phyloP scores from a whole-genome alignment of 2,888 invertebrate species.

The Cryptophagus acutangulus region DNA sequence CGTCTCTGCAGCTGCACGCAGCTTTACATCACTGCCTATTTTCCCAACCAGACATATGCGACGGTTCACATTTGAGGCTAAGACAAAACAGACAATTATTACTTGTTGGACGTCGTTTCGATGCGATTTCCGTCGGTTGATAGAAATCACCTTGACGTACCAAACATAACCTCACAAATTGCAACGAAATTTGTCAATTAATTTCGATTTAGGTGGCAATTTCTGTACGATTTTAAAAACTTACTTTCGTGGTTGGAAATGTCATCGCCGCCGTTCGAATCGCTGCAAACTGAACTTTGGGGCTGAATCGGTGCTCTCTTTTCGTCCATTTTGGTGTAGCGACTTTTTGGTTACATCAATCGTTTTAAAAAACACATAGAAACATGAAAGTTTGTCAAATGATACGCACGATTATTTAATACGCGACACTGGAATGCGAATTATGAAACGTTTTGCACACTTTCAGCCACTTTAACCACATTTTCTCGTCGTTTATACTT shows the following conservation, averaged over 20 bases:
- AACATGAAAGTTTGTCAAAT: constrained; percentile 12
- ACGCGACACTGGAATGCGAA: constrained; percentile 19
- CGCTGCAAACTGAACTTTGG: constrained; percentile 46
- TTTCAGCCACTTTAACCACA: constrained; percentile 35
- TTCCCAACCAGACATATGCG: constrained; percentile 62
- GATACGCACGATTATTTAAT: constrained; percentile 20
- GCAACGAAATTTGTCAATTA: background rate
- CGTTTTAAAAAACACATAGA: constrained; percentile 17
- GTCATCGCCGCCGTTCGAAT: constrained; percentile 43
- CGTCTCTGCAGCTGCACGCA: constrained; percentile 56
- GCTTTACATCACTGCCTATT: constrained; percentile 51
- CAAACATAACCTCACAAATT: constrained; percentile 38
- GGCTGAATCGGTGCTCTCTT: constrained; percentile 43
- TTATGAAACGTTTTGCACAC: constrained; percentile 18
- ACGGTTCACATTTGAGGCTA: constrained; percentile 47
- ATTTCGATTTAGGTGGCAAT: background rate
- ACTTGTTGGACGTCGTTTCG: no score
- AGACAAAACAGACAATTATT: constrained; percentile 14
- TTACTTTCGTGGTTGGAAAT: constrained; percentile 42
- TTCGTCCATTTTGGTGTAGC: constrained; percentile 48
- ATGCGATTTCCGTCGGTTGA: no score
- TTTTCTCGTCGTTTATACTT: constrained; percentile 38
- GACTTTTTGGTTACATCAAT: constrained; percentile 40
- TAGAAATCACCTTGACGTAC: constrained; percentile 33
- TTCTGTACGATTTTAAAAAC: constrained; percentile 14